phyloP scores from a whole-genome alignment of 37 sponge, comb jelly and placozoan genomes.

The Ianthella basta region DNA sequence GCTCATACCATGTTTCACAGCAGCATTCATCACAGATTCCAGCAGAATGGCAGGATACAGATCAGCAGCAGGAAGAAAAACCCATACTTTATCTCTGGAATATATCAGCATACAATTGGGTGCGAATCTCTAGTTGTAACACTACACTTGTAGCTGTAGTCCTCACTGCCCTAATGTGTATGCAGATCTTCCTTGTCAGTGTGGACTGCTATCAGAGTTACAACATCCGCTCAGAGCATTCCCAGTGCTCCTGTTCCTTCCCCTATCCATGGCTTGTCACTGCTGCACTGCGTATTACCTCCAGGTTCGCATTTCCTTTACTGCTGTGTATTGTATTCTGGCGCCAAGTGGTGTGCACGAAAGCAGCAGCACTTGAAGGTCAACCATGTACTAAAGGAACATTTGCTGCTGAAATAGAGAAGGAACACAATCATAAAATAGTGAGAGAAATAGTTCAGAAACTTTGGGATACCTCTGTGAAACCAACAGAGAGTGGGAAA shows the following conservation, averaged over 20 bases:
- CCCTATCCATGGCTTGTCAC: conserved; percentile 3
- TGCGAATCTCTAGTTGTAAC: no score
- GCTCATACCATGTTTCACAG: no score
- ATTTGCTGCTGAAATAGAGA: neutral
- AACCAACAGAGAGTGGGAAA: neutral
- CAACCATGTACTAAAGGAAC: neutral
- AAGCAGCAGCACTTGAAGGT: neutral
- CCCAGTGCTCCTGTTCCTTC: neutral
- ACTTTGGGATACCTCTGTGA: neutral
- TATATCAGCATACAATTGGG: no score
- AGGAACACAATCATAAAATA: neutral
- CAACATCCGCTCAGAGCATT: neutral
- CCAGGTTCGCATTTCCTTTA: neutral
- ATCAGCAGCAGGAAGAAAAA: no score
- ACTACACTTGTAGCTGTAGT: neutral
- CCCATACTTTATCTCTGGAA: no score
- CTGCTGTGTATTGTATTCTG: neutral
- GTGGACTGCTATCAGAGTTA: neutral
- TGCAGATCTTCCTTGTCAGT: neutral
- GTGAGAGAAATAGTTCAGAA: neutral
- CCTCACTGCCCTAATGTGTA: neutral
- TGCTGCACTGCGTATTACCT: neutral
- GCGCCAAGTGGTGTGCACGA: neutral
- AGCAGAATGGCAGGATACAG: no score
- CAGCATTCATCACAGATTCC: no score